A percentile compares a stretch with the other conserved stretches of the same genome.
Evolutionary conservation across 2,888 invertebrate species (phyloP).

Genomic region (Hydriomena furcata): DNA sequence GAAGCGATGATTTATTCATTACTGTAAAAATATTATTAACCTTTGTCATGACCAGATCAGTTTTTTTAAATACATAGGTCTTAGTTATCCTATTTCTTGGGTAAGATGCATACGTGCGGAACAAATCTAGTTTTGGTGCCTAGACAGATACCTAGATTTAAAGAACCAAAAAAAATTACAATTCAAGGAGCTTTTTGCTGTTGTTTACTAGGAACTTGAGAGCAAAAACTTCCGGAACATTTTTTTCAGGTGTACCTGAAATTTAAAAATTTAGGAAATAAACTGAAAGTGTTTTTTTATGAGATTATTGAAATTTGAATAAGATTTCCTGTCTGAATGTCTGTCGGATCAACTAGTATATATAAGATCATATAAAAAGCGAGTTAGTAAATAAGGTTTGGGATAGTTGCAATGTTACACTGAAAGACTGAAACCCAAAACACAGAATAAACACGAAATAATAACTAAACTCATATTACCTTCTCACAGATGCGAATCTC

Average conservation of each 20-base stretch:
- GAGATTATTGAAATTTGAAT: too few relatives aligned
- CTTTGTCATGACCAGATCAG: not conserved
- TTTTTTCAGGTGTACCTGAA: too few relatives aligned
- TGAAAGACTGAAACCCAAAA: too few relatives aligned
- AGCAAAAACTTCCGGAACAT: not conserved
- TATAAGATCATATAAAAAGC: too few relatives aligned
- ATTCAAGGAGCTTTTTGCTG: constrained; percentile 16
- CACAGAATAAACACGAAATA: not conserved
- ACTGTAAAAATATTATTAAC: not conserved
- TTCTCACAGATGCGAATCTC: constrained; percentile 83
- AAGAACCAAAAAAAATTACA: constrained; percentile 15
- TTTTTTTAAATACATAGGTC: constrained; percentile 6
- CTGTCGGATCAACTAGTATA: too few relatives aligned
- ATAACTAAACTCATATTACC: not conserved
- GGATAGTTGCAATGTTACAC: too few relatives aligned
- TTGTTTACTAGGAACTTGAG: constrained; percentile 5
- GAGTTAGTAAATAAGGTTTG: too few relatives aligned
- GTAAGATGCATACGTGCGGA: constrained; percentile 5
- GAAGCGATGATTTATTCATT: constrained; percentile 7
- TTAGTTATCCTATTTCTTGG: not conserved
- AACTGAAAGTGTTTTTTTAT: too few relatives aligned
- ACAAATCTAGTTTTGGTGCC: constrained; percentile 14
- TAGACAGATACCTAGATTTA: constrained; percentile 14
- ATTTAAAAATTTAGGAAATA: too few relatives aligned
- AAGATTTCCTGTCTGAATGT: too few relatives aligned